Evolutionary conservation across 2,113 vertebrate species (phyloP).

Genomic region (Craseonycteris thonglongyai): DNA sequence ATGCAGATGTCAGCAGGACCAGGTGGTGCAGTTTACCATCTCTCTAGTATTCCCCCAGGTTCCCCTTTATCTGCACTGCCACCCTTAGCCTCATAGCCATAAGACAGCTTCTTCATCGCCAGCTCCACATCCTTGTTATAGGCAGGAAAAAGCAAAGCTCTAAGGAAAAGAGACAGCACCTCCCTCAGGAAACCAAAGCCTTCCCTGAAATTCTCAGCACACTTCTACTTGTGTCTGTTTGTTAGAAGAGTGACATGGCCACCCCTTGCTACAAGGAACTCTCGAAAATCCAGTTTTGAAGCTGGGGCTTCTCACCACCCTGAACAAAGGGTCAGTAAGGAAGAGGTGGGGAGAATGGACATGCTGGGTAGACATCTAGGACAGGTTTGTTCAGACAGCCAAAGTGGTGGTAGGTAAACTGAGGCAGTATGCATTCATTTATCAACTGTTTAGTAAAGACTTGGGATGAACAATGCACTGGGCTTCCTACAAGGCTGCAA

Average conservation of each 20-base stretch:
- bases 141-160: not conserved
- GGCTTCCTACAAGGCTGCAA: not conserved
- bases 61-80: not conserved
- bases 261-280: not conserved
- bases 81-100: not conserved
- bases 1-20: not conserved
- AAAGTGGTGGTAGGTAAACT: not conserved
- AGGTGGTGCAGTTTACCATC: not conserved
- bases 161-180: not conserved
- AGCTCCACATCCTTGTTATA: not conserved
- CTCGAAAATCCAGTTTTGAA: not conserved
- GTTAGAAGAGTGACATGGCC: not conserved
- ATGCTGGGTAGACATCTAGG: not conserved
- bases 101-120: not conserved
- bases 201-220: not conserved
- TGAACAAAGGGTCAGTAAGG: not conserved
- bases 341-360: not conserved
- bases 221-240: not conserved
- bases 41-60: too few relatives aligned
- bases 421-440: not conserved
- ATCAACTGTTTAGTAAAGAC: not conserved
- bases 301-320: not conserved
- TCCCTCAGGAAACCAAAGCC: not conserved
- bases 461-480: not conserved
- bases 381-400: not conserved